Base-by-base conservation (phyloP, 2,888 invertebrate species). In the Portevinia maculata region DNA sequence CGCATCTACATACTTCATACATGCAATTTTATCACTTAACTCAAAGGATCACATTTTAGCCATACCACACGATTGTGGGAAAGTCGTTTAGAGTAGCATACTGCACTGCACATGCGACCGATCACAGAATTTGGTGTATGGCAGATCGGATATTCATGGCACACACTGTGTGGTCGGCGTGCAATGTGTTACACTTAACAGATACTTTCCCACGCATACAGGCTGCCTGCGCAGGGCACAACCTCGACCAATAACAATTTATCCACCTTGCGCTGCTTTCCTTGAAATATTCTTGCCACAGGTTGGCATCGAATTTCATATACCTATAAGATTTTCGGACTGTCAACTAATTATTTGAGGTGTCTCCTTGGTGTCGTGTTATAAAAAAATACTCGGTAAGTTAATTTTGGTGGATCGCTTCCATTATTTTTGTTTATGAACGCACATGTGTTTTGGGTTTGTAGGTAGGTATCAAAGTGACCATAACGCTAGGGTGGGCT, bases 151-250 rank as follows among this genome's bases (percentile, higher is more conserved):
- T 50, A 64, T 19, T 70, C 39, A 62, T 39, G 44, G 41, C 69
- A 28, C 76, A 60, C 17, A 70, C 41, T 81, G 75, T 76, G 76
- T 81, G 81, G 71, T 76, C 65, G 39, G 34, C 41, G n/a, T 15
- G n/a, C 11, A 65, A 19, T 65, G 64, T 67, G 71, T 62, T 60
- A 65, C 65, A 55, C 57, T 65, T 59, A 55, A 67, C 71, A 78
- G 60, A 32, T 34, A 50, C 59, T 53, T 83, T 83, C 83, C 76
- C 83, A 83, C 83, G 83, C 78, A 83, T 70, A 57, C 52, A 37
- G 53, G 21, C 55, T 57, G 64, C 11, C 13, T 39, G 39, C 11
- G 37, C 41, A 15, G 37, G 44, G 48, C 55, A 79, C 39, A 69
- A 37, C 30, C 59, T n/a, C 62, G 62, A n/a, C 52, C 52, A 81